Evolutionary conservation across 2,888 invertebrate genomes (phyloP).

Genomic region (Plemyria rubiginata): DNA sequence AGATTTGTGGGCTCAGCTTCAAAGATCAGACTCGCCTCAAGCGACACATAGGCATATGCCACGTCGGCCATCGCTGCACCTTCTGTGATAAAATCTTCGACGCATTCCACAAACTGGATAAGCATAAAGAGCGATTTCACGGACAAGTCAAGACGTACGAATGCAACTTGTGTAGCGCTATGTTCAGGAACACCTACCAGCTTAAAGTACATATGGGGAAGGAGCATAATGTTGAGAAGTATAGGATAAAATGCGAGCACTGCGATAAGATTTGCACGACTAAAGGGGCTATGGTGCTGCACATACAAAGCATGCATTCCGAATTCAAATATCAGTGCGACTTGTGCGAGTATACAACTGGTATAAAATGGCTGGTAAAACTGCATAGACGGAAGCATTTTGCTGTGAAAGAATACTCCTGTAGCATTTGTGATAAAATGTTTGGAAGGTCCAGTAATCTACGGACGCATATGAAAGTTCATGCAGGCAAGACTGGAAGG

Average conservation of each 20-base stretch:
- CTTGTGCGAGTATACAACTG: conserved; percentile 65
- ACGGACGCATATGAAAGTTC: conserved; percentile 70
- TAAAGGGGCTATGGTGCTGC: conserved; percentile 82
- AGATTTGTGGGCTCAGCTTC: conserved; percentile 67
- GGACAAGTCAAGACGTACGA: conserved; percentile 52
- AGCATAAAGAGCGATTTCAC: conserved; percentile 63
- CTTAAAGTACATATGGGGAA: conserved; percentile 72
- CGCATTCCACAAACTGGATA: conserved; percentile 54
- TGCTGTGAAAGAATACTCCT: conserved; percentile 77
- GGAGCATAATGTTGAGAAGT: conserved; percentile 70
- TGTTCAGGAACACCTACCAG: conserved; percentile 60
- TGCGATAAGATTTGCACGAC: conserved; percentile 74
- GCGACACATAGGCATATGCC: conserved; percentile 60
- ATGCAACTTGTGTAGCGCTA: conserved; percentile 60
- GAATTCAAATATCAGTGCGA: conserved; percentile 62
- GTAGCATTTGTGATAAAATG: conserved; percentile 82
- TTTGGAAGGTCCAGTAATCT: conserved; percentile 83
- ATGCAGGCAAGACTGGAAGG: conserved; percentile 62
- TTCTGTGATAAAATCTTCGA: conserved; percentile 76
- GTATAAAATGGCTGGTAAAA: conserved; percentile 66
- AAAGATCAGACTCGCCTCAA: conserved; percentile 60
- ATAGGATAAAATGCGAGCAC: conserved; percentile 64
- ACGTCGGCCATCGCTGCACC: conserved; percentile 58
- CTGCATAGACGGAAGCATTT: conserved; percentile 79
- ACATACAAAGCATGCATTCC: conserved; percentile 80